Evolutionary conservation across 2,888 invertebrate species (phyloP), one percentile per base, ranked within the genome.

Genomic region (Stenoptilia bipunctidactyla): DNA sequence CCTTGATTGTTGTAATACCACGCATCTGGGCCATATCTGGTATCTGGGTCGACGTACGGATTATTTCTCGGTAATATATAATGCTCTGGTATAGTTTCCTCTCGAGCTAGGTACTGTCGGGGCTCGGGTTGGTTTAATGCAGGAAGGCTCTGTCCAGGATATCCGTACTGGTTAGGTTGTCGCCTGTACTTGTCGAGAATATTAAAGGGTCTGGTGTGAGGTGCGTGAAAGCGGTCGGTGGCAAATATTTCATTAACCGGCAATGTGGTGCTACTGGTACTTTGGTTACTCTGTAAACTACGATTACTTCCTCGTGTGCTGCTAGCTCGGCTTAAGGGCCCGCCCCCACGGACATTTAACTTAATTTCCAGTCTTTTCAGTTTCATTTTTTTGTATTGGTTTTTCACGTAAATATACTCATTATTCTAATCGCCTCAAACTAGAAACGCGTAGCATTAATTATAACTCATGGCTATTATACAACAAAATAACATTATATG

Each of bases 311-410:
- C 74, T 47, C 82, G 64, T 13, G 61, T 52, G 52, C 68, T 69
- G 54, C 69, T 69, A 53, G 73, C 73, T 35, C 83, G 66, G 44
- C 66, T 69, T 45, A 83, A 51, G 38, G 83, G 77, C 47, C 82
- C 77, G 45, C 84, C 85, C 30, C 83, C 82, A 30, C 80, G 74
- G 42, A 85, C 83, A 55, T 79, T 84, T 44, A 85, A 54, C 49
- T 71, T 85, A 41, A 85, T 60, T 67, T 85, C 73, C 25, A 84
- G 58, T 65, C 79, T 75, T 64, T 77, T 80, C 52, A 83, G 74
- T 66, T 70, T 83, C 83, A 83, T 83, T 30, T 30, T 30, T 8
- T 8, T 30, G 10, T 12, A 8, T 30, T 12, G 8, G 20, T 20
- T 5, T n/a, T n/a, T 8, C 30, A 10, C 10, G 30, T n/a, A 20